A percentile compares a stretch with the other conserved stretches of the same genome.
These are phyloP conservation scores for Elysia crispata DNA, from an alignment of 2,888 invertebrate genomes.

Conservation along the genomic window DNA sequence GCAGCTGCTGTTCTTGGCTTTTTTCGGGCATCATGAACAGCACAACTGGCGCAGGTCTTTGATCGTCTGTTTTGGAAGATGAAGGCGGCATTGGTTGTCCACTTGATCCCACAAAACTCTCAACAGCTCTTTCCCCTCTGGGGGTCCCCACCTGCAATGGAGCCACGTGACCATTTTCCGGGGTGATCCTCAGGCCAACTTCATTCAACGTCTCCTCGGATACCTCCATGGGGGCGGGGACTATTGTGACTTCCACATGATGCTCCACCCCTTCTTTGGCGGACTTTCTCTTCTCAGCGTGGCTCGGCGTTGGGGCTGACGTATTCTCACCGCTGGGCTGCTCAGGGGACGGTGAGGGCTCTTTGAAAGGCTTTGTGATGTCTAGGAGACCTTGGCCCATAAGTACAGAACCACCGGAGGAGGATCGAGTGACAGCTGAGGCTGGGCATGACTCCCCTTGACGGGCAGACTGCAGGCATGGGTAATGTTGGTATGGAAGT, in stretches of 20 bases:
- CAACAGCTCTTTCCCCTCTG: neutral
- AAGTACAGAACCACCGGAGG: conserved; percentile 4
- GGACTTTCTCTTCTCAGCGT: neutral
- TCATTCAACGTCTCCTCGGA: conserved; percentile 36
- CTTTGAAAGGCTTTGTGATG: conserved; percentile 32
- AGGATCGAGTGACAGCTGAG: conserved; percentile 11
- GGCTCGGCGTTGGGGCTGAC: neutral
- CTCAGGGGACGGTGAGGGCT: neutral
- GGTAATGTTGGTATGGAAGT: too few species aligned
- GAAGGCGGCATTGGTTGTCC: conserved; percentile 18
- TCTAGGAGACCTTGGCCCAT: conserved; percentile 37
- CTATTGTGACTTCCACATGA: neutral
- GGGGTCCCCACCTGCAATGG: neutral
- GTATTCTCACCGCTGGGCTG: neutral
- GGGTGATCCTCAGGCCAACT: neutral
- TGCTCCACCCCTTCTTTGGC: neutral
- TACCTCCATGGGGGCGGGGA: neutral
- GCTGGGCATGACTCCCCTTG: neutral
- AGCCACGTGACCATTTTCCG: conserved; percentile 12
- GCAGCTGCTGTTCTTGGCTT: neutral
- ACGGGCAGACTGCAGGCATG: neutral
- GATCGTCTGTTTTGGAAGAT: too few species aligned
- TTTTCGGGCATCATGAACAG: conserved; percentile 4
- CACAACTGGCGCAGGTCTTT: neutral
- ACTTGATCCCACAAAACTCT: conserved; percentile 1